Evolutionary conservation across 1,140 invertebrate genomes (phyloP).

Genomic region (Diorhabda carinulata): DNA sequence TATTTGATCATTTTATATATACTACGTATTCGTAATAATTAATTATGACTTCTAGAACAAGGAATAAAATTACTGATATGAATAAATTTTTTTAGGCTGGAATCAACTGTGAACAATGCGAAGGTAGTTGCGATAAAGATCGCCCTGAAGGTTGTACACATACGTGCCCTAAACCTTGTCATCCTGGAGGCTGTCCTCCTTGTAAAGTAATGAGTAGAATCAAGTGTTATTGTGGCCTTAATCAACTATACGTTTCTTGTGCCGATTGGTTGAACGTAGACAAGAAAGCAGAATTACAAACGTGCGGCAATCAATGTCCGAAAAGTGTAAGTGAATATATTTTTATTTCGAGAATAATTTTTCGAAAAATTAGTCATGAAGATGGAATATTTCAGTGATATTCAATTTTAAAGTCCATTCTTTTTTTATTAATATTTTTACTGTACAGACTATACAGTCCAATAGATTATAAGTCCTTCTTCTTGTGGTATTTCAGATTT

Average conservation of each 20-base stretch:
- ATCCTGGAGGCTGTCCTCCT: conserved; percentile 63
- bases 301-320: conserved; percentile 81
- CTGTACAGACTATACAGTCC: no score
- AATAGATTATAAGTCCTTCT: no score
- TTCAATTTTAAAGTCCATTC: no score
- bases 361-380: no score
- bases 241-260: conserved; percentile 71
- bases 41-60: no score
- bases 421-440: no score
- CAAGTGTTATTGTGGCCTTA: conserved; percentile 76
- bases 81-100: conserved; percentile 34
- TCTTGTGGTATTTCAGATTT: no score
- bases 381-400: no score
- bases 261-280: conserved; percentile 57
- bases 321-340: conserved; percentile 62
- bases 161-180: conserved; percentile 70
- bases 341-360: no score
- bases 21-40: no score
- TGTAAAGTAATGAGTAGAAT: conserved; percentile 70
- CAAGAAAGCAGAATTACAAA: conserved; percentile 56
- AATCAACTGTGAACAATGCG: conserved; percentile 68
- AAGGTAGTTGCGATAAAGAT: conserved; percentile 61
- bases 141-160: conserved; percentile 77
- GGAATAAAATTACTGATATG: no score
- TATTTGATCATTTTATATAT: no score